These are phyloP conservation scores for Philhelius pedissequus DNA, from an alignment of 2,888 invertebrate genomes.

Conservation along the genomic window DNA sequence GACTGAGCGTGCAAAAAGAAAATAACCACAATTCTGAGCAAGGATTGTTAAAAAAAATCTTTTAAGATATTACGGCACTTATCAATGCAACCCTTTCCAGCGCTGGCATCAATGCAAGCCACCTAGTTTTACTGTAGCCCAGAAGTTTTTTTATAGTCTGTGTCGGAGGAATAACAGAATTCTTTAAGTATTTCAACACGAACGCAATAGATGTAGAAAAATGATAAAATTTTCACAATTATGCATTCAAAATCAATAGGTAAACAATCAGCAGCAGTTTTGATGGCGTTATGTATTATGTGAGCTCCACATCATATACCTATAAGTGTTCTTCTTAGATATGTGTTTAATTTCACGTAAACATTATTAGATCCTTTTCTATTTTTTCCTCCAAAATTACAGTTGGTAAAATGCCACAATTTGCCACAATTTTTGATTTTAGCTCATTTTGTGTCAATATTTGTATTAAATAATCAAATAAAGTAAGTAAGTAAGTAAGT, in stretches of 20 bases:
- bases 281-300: not conserved
- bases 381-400: not conserved
- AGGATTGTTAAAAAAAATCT: conserved; percentile 35
- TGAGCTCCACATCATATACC: conserved; percentile 10
- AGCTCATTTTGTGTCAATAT: no score
- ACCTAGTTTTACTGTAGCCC: conserved; percentile 40
- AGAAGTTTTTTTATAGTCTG: conserved; percentile 44
- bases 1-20: conserved; percentile 36
- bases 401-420: not conserved
- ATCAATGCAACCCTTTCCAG: conserved; percentile 32
- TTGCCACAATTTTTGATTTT: no score
- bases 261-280: conserved; percentile 6
- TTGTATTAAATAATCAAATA: no score
- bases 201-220: conserved; percentile 70
- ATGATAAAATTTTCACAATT: conserved; percentile 63
- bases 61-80: conserved; percentile 31
- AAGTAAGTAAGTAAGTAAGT: no score
- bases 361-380: not conserved
- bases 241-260: conserved; percentile 44
- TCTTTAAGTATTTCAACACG: conserved; percentile 58
- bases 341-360: conserved; percentile 8
- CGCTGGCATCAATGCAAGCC: conserved; percentile 38
- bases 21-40: conserved; percentile 27
- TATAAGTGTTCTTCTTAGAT: conserved; percentile 4
- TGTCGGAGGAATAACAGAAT: conserved; percentile 25